Evolutionary conservation across 2,888 invertebrate species (phyloP).

Genomic region (Tetanocera ferruginea): DNA sequence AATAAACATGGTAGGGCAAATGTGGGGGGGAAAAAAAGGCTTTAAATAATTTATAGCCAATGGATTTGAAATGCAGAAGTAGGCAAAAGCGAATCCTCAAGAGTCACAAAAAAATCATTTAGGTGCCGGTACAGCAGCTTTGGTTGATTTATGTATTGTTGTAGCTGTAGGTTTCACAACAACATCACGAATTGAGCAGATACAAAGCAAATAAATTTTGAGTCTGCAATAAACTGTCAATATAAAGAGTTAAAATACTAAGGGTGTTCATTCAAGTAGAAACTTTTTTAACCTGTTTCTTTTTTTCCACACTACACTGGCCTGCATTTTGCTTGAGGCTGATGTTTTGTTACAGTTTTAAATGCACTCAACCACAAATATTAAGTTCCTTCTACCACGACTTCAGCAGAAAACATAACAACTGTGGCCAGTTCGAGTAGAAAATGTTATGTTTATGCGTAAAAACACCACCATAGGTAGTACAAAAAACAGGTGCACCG

Average conservation of each 20-base stretch:
- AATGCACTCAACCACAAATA: slow-evolving; percentile 22
- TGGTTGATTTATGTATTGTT: too few species aligned
- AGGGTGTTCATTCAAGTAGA: slow-evolving; percentile 26
- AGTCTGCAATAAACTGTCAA: too few species aligned
- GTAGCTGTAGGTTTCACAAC: too few species aligned
- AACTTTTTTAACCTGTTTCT: background rate
- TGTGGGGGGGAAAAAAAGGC: too few species aligned
- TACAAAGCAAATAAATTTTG: too few species aligned
- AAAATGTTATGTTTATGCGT: slow-evolving; percentile 12
- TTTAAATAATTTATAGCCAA: too few species aligned
- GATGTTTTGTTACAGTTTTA: background rate
- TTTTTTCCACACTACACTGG: background rate
- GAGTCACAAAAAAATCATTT: too few species aligned
- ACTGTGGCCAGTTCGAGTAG: background rate
- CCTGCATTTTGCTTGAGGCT: background rate
- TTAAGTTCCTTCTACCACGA: background rate
- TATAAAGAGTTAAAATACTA: background rate
- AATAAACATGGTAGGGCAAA: too few species aligned
- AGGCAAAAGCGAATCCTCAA: too few species aligned
- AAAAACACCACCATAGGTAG: background rate
- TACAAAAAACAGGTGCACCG: background rate
- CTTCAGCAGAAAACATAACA: background rate
- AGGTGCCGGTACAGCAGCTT: too few species aligned
- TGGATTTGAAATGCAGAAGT: too few species aligned
- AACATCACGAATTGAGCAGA: too few species aligned